Base-by-base conservation (phyloP, 1,140 invertebrate genomes). In the Venturia canescens region DNA sequence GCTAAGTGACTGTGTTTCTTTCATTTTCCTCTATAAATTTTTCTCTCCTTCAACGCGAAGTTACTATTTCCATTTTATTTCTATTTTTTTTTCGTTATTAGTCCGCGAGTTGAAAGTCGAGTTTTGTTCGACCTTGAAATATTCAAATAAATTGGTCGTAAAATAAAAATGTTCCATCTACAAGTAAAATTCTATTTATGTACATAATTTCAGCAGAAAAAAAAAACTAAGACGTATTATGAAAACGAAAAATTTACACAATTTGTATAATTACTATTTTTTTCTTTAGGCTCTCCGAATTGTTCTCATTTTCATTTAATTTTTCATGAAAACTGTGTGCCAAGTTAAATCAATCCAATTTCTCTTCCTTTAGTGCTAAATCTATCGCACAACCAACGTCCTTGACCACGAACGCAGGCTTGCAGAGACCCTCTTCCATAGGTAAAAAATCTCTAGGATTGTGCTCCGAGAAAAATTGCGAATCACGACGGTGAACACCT, bases 331-430 rank as follows among this genome's bases (percentile, higher is more conserved):
- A 63, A 63, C 27, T 26, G 27, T 44, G 83, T 80, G 83, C 76
- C 57, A 80, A 82, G 81, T 78, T 82, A 78, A 84, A 70, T 89
- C 77, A 89, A 81, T 87, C 83, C 50, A 85, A 88, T 78, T 89
- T 89, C 83, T 91, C 90, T 83, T 91, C 90, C 21, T 90, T 88
- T 69, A 91, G 87, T 29, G 86, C 87, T n/a, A 91, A 85, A 84
- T 90, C 85, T 29, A 91, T 89, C 9, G 89, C 89, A 38, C 85
- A 79, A 23, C 87, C 86, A 16, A 88, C 88, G 71, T 90, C 86
- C 71, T 90, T 82, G 7, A 90, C 89, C 50, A 91, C 77, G 50
- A 89, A 91, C 16, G 88, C 89, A 15, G 90, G 90, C 18, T 89
- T 89, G 57, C 87, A 87, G 0, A 90, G 48, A 13, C 84, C 82